These are phyloP conservation scores for Cheirogaleus major DNA, from an alignment of 2,797 vertebrate species.

Conservation along the genomic window DNA sequence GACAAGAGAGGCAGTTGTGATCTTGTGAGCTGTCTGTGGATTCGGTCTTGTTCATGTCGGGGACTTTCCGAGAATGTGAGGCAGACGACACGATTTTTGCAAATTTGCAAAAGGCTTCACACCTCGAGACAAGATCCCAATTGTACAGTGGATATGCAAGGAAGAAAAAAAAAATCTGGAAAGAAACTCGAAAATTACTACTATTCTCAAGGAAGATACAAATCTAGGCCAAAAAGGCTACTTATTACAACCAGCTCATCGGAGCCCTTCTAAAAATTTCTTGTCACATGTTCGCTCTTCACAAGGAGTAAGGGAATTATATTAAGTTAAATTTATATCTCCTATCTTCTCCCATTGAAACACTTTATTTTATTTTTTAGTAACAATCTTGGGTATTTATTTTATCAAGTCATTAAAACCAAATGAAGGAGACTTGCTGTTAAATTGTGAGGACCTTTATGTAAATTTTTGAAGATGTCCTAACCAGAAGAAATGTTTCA, in stretches of 20 bases:
- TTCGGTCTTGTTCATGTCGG: conserved; percentile 79
- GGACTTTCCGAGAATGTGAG: conserved; percentile 79
- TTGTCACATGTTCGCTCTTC: conserved; percentile 77
- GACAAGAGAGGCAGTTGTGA: conserved; percentile 78
- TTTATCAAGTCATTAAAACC: conserved; percentile 62
- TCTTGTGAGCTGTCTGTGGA: conserved; percentile 70
- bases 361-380: conserved; percentile 53
- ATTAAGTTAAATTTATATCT: conserved; percentile 60
- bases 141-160: conserved; percentile 77
- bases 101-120: conserved; percentile 82
- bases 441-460: background rate
- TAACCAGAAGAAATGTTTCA: background rate
- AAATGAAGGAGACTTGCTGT: background rate
- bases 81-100: conserved; percentile 83
- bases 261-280: conserved; percentile 80
- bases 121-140: conserved; percentile 84
- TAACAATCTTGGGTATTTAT: conserved; percentile 54
- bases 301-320: conserved; percentile 70
- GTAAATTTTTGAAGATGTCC: background rate
- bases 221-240: conserved; percentile 86
- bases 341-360: conserved; percentile 44
- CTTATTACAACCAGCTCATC: conserved; percentile 84
- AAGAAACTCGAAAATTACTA: conserved; percentile 87
- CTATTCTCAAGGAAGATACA: conserved; percentile 88
- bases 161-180: conserved; percentile 79